Evolutionary conservation across 2,797 vertebrate genomes (phyloP).

Genomic region (Phyllotis vaccarum): DNA sequence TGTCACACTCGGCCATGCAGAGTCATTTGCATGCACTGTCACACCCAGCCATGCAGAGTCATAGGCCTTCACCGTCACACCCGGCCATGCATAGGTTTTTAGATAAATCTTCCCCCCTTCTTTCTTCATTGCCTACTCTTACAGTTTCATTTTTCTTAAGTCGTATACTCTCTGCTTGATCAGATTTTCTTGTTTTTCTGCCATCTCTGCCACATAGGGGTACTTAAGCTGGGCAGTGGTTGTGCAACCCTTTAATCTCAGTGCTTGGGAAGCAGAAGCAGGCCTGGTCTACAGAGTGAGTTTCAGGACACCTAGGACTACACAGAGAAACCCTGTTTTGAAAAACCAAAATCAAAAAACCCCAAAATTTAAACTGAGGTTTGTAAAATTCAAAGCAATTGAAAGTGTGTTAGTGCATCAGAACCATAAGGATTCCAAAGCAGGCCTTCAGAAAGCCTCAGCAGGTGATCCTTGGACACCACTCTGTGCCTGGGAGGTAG

Average conservation of each 20-base stretch:
- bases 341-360: neutral
- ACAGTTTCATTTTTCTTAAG: slow-evolving; percentile 28
- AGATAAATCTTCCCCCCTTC: neutral
- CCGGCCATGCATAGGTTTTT: neutral
- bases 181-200: neutral
- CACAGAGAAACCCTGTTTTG: neutral
- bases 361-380: neutral
- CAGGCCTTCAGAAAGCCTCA: neutral
- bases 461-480: neutral
- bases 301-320: neutral
- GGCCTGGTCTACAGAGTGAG: neutral
- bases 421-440: neutral
- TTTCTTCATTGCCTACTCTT: neutral
- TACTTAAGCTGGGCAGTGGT: neutral
- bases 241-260: neutral
- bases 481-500: neutral
- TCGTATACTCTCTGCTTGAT: slow-evolving; percentile 12
- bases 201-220: slow-evolving; percentile 15
- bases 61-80: neutral
- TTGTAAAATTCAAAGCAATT: neutral
- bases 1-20: too few relatives aligned
- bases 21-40: too few relatives aligned
- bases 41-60: too few relatives aligned
- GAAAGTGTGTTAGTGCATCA: neutral
- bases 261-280: neutral